Conservation (phyloP, 2,888 invertebrate genomes). For the Lydus trimaculatus region DNA sequence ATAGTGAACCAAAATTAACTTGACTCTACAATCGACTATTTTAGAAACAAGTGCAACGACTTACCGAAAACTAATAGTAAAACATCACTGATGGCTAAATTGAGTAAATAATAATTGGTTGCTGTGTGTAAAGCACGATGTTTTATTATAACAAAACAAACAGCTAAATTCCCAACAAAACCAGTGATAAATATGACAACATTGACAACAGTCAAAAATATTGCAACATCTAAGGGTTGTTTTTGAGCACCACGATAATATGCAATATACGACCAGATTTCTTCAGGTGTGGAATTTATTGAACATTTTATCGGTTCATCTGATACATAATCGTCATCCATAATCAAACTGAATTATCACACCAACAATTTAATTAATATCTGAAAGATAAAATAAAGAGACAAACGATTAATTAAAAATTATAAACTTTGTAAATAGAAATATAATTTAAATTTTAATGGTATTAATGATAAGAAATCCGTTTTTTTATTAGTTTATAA, state of each 20-base stretch:
- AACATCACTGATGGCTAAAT: conserved; percentile 86
- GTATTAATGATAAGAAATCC: too few species aligned
- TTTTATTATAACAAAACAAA: conserved; percentile 83
- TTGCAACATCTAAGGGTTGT: conserved; percentile 51
- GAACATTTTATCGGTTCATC: not conserved
- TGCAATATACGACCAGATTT: conserved; percentile 44
- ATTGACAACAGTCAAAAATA: conserved; percentile 74
- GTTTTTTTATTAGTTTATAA: too few species aligned
- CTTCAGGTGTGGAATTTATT: not conserved
- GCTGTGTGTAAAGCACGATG: conserved; percentile 87
- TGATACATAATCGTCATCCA: not conserved
- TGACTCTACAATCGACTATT: not conserved
- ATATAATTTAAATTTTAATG: too few species aligned
- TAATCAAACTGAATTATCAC: not conserved
- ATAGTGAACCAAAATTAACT: too few species aligned
- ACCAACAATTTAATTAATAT: not conserved
- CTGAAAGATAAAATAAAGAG: not conserved
- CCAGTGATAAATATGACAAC: conserved; percentile 83
- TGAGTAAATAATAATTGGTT: conserved; percentile 92
- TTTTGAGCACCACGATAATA: conserved; percentile 51
- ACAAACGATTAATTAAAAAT: too few species aligned
- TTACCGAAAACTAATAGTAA: conserved; percentile 82
- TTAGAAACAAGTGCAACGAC: conserved; percentile 54
- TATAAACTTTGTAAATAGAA: not conserved
- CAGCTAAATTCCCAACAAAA: conserved; percentile 81